phyloP scores from a whole-genome alignment of 1,140 invertebrate genomes.

The Anagrus nilaparvatae region DNA sequence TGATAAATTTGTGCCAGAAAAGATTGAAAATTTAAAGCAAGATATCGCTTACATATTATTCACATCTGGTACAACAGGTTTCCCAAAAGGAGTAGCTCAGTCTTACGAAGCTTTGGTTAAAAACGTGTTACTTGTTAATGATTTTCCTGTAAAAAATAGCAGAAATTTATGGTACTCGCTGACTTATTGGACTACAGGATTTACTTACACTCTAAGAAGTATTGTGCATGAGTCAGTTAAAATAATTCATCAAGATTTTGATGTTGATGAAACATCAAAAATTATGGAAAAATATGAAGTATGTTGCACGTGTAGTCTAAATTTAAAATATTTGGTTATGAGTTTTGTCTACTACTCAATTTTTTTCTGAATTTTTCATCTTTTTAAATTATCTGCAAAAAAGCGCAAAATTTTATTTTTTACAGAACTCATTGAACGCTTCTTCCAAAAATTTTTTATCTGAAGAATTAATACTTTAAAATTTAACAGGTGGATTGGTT shows the following conservation, averaged over 20 bases:
- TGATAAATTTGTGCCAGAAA: conserved; percentile 3
- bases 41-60: conserved; percentile 24
- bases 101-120: conserved; percentile 12
- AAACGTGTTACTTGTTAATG: neutral
- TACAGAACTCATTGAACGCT: too few species aligned
- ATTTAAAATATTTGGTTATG: too few species aligned
- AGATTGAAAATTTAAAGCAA: conserved; percentile 11
- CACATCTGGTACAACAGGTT: conserved; percentile 26
- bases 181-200: conserved; percentile 17
- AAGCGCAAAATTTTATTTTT: too few species aligned
- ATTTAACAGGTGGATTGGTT: conserved; percentile 3
- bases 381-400: too few species aligned
- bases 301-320: neutral
- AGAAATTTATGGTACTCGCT: conserved; percentile 6
- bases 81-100: conserved; percentile 21
- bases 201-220: conserved; percentile 2
- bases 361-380: too few species aligned
- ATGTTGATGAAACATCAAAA: conserved; percentile 16
- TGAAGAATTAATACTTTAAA: neutral
- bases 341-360: too few species aligned
- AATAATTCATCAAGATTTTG: conserved; percentile 15
- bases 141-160: neutral
- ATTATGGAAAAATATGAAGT: conserved; percentile 24
- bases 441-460: too few species aligned
- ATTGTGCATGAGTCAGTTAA: neutral